Percentiles rank a stretch among this genome's conserved stretches.
phyloP scores from a whole-genome alignment of 2,888 invertebrate species.

The Drosophila aldrichi region DNA sequence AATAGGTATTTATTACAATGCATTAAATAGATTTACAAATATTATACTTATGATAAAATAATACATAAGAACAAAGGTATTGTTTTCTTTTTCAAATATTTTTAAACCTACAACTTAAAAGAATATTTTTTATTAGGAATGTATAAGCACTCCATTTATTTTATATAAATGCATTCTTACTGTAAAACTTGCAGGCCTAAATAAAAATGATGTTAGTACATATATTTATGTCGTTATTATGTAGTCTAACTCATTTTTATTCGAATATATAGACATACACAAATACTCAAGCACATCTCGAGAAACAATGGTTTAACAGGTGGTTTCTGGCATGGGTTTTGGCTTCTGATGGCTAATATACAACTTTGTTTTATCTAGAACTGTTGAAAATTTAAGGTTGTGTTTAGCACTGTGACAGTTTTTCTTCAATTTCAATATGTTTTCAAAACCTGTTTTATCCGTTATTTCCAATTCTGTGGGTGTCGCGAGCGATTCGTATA shows the following conservation, averaged over 20 bases:
- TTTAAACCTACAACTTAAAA: constrained; percentile 65
- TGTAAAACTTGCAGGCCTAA: constrained; percentile 63
- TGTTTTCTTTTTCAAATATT: constrained; percentile 58
- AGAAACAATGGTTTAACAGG: constrained; percentile 75
- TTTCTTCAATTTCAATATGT: constrained; percentile 68
- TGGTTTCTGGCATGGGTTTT: constrained; percentile 84
- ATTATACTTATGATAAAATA: constrained; percentile 61
- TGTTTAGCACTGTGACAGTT: constrained; percentile 40
- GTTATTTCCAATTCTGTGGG: constrained; percentile 24
- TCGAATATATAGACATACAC: constrained; percentile 54
- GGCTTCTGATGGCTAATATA: constrained; percentile 57
- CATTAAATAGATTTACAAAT: constrained; percentile 71
- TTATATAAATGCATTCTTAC: constrained; percentile 72
- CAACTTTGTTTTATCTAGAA: constrained; percentile 57
- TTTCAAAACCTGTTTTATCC: constrained; percentile 32
- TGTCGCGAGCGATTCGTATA: constrained; percentile 2
- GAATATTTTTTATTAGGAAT: constrained; percentile 49
- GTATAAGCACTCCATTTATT: constrained; percentile 53
- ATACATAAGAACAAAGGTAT: constrained; percentile 67
- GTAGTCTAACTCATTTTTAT: constrained; percentile 60
- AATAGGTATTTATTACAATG: constrained; percentile 60
- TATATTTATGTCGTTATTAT: constrained; percentile 42
- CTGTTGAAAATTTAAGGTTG: constrained; percentile 43
- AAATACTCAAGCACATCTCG: constrained; percentile 33
- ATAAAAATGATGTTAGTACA: constrained; percentile 55